phyloP scores from a whole-genome alignment of 92 coral and sea anemone species.

The Zoanthus gigantus region DNA sequence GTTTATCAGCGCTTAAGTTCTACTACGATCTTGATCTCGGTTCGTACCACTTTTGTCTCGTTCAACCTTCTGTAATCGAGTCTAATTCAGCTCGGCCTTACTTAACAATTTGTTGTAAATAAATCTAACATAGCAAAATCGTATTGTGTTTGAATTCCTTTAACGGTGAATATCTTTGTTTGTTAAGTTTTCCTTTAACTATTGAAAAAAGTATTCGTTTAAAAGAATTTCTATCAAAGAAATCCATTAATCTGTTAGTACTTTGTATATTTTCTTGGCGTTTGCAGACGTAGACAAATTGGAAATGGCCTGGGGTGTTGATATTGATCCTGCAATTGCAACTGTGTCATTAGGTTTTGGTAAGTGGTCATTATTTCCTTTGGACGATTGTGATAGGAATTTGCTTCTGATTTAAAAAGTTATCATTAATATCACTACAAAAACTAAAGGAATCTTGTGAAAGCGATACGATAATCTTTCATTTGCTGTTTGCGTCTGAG shows the following conservation, averaged over 20 bases:
- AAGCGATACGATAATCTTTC: no score
- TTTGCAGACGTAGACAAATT: slow-evolving; percentile 80
- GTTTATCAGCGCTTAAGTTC: slow-evolving; percentile 87
- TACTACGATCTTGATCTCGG: slow-evolving; percentile 95
- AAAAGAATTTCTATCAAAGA: no score
- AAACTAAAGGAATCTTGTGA: no score
- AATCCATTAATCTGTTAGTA: neutral
- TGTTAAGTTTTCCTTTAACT: no score
- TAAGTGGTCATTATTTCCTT: slow-evolving; percentile 38
- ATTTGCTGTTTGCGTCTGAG: no score
- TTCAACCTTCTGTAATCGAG: neutral
- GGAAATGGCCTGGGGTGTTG: slow-evolving; percentile 99
- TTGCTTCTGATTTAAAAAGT: neutral
- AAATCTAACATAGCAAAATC: no score
- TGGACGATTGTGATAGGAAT: neutral
- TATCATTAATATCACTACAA: no score
- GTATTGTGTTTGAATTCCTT: no score
- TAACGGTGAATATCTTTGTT: no score
- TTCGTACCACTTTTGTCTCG: slow-evolving; percentile 27
- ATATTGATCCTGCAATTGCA: slow-evolving; percentile 87
- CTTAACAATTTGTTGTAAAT: no score
- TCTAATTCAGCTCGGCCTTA: no score
- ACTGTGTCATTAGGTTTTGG: slow-evolving; percentile 95
- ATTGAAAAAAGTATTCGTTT: no score
- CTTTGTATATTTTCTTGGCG: neutral